A percentile compares a stretch with the other conserved stretches of the same genome.
These are phyloP conservation scores for Anolis sagrei DNA, from an alignment of 2,113 vertebrate species.

Conservation along the genomic window DNA sequence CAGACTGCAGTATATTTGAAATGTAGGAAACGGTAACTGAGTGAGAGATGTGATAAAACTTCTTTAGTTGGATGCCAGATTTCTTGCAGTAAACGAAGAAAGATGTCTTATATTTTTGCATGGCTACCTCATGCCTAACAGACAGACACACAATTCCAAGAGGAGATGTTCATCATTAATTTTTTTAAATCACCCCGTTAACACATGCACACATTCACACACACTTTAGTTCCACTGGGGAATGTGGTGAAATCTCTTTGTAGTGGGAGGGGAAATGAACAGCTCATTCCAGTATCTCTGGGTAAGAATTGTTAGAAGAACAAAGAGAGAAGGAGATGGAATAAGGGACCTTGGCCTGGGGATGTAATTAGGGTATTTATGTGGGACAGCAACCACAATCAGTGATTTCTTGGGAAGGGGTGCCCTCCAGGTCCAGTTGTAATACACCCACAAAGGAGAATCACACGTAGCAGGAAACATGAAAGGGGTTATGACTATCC, in stretches of 20 bases:
- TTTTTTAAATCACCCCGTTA: neutral
- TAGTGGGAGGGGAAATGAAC: neutral
- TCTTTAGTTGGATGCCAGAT: constrained; percentile 67
- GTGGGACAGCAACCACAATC: accelerated
- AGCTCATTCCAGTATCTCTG: neutral
- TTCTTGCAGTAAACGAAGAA: constrained; percentile 67
- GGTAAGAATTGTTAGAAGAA: neutral
- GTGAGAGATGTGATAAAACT: constrained; percentile 70
- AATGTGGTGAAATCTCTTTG: accelerated
- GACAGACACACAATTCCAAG: constrained; percentile 54
- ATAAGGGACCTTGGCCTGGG: neutral
- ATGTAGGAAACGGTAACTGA: constrained; percentile 69
- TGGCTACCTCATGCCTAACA: constrained; percentile 42
- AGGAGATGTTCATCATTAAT: constrained; percentile 51
- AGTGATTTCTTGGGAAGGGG: neutral
- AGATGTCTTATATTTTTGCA: constrained; percentile 67
- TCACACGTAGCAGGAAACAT: neutral
- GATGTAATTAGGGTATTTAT: neutral
- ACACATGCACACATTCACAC: neutral
- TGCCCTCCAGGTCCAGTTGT: neutral
- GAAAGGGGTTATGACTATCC: neutral
- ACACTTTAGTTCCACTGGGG: neutral
- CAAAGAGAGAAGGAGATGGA: neutral
- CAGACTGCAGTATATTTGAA: constrained; percentile 57
- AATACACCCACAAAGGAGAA: neutral